These are phyloP conservation scores for Diaperis boleti DNA, from an alignment of 2,888 invertebrate genomes.

Conservation along the genomic window DNA sequence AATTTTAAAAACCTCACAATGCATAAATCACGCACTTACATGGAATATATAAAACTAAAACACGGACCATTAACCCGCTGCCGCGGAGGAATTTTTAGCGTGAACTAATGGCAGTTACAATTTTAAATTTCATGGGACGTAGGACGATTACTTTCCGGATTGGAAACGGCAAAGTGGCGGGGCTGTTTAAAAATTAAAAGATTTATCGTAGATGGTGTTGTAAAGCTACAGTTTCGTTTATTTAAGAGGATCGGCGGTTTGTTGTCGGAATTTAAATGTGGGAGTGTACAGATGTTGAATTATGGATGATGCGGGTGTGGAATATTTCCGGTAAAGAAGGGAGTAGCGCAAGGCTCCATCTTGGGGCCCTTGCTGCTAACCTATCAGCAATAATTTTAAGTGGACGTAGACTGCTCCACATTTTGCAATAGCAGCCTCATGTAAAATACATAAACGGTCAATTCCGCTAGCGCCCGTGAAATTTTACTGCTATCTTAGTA, in stretches of 20 bases:
- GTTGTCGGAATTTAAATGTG: no score
- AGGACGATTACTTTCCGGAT: background rate
- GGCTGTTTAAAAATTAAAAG: background rate
- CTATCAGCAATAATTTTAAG: no score
- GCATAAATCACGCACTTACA: constrained; percentile 1
- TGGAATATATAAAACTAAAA: constrained; percentile 4
- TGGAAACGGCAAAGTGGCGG: background rate
- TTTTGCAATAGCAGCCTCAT: no score
- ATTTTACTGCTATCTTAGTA: no score
- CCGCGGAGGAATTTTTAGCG: background rate
- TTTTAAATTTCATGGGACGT: constrained; percentile 3
- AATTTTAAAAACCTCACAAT: background rate
- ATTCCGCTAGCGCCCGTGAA: no score
- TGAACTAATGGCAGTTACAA: background rate
- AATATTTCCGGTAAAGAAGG: no score
- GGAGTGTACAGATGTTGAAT: no score
- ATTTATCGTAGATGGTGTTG: background rate
- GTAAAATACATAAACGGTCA: no score
- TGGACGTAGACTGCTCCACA: no score
- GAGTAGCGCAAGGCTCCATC: no score
- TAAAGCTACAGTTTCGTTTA: background rate
- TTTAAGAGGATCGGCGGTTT: background rate
- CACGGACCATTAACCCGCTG: background rate
- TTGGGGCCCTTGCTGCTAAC: no score
- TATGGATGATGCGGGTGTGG: no score